Evolutionary conservation across 2,797 vertebrate species (phyloP).

Genomic region (Hemitrygon akajei): DNA sequence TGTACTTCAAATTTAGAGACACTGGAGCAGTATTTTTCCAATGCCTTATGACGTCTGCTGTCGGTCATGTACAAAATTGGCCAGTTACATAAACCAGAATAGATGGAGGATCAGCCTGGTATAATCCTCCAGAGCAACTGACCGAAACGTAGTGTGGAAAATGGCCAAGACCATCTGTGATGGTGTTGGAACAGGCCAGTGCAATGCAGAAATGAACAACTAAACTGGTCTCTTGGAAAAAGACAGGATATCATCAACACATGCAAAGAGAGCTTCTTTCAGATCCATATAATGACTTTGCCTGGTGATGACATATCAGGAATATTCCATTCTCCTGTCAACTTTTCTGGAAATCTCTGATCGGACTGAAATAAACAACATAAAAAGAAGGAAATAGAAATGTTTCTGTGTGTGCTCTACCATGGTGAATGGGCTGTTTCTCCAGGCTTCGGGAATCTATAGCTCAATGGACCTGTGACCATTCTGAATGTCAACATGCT

Average conservation of each 20-base stretch:
- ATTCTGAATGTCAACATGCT: too few species aligned
- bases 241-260: background rate
- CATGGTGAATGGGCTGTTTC: too few species aligned
- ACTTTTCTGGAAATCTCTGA: background rate
- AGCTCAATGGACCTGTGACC: too few species aligned
- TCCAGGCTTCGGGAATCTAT: too few species aligned
- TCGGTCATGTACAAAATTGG: background rate
- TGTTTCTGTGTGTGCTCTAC: too few species aligned
- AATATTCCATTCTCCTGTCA: background rate
- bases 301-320: background rate
- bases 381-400: background rate
- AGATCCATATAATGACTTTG: background rate
- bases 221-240: background rate
- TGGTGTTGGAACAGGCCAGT: background rate
- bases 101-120: background rate
- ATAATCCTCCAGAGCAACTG: background rate
- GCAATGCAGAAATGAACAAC: background rate
- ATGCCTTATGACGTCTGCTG: too few species aligned
- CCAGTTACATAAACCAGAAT: background rate
- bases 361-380: background rate
- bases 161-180: background rate
- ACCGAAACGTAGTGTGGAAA: background rate
- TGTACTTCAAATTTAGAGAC: too few species aligned
- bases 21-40: too few species aligned
- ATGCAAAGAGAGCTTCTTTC: background rate